A percentile compares a stretch with the other conserved stretches of the same genome.
Conservation (phyloP, 2,888 invertebrate species). For the Pegoplata infirma region DNA sequence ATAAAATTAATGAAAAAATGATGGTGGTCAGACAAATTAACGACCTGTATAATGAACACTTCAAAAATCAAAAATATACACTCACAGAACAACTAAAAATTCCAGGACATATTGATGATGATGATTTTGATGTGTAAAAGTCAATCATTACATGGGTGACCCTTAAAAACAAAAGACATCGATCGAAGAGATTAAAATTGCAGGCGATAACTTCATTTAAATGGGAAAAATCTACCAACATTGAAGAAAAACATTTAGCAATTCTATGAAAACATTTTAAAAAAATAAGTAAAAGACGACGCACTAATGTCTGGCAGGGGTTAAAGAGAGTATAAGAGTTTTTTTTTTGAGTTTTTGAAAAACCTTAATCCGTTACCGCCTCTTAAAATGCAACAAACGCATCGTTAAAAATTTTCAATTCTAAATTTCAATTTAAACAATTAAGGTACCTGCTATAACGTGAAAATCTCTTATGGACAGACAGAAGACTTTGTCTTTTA, state of each 20-base stretch:
- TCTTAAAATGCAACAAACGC: not conserved
- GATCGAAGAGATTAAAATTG: conserved; percentile 38
- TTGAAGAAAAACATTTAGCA: conserved; percentile 44
- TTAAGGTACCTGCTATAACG: conserved; percentile 53
- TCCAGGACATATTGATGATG: conserved; percentile 26
- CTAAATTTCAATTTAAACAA: conserved; percentile 21
- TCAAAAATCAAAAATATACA: conserved; percentile 13
- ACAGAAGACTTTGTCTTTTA: conserved; percentile 22
- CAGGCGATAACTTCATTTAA: conserved; percentile 56
- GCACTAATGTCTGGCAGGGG: conserved; percentile 18
- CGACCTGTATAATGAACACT: conserved; percentile 50
- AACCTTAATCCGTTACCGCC: conserved; percentile 51
- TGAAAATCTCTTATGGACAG: not conserved
- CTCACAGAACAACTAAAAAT: conserved; percentile 3
- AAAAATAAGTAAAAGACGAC: conserved; percentile 18
- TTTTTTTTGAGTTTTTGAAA: too few relatives aligned
- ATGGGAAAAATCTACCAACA: not conserved
- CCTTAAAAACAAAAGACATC: not conserved
- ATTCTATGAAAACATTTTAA: conserved; percentile 50
- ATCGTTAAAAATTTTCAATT: conserved; percentile 28
- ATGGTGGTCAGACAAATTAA: conserved; percentile 49
- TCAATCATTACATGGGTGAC: conserved; percentile 46
- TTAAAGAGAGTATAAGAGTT: not conserved
- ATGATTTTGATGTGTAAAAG: conserved; percentile 38
- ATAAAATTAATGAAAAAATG: conserved; percentile 23